Base-by-base conservation (phyloP, 2,797 vertebrate species). In the Anas georgica region DNA sequence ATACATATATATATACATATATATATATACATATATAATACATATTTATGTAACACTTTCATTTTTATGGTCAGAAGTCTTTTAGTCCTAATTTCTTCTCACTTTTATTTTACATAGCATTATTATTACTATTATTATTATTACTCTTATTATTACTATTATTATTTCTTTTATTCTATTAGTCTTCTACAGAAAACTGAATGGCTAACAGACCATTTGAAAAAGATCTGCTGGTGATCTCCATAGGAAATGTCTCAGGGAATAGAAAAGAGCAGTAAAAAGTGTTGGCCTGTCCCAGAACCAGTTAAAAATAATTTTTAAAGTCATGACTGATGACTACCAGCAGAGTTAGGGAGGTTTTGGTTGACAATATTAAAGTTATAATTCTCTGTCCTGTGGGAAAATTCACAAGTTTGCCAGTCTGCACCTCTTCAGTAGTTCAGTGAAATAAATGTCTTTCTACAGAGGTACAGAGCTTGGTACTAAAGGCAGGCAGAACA, bases 201-300 rank as follows among this genome's bases (percentile, higher is more conserved):
- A 3, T 46, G n/a, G 41, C 18, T 55, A 25, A 31, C 21, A 76
- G 41, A 37, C 10, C 6, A 70, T 80, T 39, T 39, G 18, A 14
- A 80, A 91, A 72, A 50, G 5, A 2, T 54, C 25, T 68, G 18
- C 3, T 6, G 1, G 12, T 31, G n/a, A 15, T n/a, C 22, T 46
- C 22, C 23, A 8, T n/a, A 29, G 33, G 35, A 90, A 86, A 84
- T 0, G 1, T 0, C 0, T 18, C 37, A 78, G 3, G 2, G 5
- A 81, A 78, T 66, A 70, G 25, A 46, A 52, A 60, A 20, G 56
- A 7, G 5, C 10, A 45, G 13, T 43, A 54, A 77, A 84, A 85
- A 28, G 20, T 10, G 3, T n/a, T 83, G 17, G 1, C 3, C 5
- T 35, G 64, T 4, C 12, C 29, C 20, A 45, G 17, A 72, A 73